Evolutionary conservation across 2,888 invertebrate species (phyloP), one percentile per base, ranked within the genome.

Genomic region (Leptinotarsa peninsularis): DNA sequence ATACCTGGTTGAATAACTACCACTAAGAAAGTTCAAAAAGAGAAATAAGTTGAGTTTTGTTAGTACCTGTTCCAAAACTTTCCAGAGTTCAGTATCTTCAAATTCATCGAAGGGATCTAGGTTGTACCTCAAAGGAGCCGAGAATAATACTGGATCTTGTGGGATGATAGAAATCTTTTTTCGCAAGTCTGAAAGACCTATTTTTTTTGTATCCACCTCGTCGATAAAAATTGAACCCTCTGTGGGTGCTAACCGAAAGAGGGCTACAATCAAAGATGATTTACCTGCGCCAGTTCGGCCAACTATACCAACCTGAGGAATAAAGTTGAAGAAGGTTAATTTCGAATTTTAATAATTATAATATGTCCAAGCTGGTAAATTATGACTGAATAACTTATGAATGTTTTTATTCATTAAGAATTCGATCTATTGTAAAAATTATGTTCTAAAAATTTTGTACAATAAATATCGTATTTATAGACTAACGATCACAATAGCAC

Each of bases 81-180:
- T 90, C 96, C 96, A 97, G 77, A 97, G 90, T 27, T 91, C 90
- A 0, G 90, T 91, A 83, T 97, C 96, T 0, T 91, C 90, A 81
- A 92, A 93, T 84, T 94, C 92, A 70, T 92, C 90, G 85, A 96
- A 94, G 0, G 96, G 96, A 89, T 96, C 96, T 84, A 97, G 89
- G 88, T 97, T 97, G 85, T 94, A 93, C 13, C 97, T 91, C 63
- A 97, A 87, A n/a, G 94, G 93, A 13, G 95, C 95, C 0, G 94
- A 94, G 87, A 97, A 97, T 27, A 97, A 88, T 33, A 96, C 93
- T 0, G 97, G 96, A 84, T 96, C 96, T 90, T 98, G 98, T 0
- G 98, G 98, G 84, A 98, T 98, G 76, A 98, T 97, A 0, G 97
- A 94, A 73, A 98, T 94, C 82, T 93, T 94, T 71, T 91, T 92